Evolutionary conservation across 2,113 vertebrate genomes (phyloP).

Genomic region (Sapayoa aenigma): DNA sequence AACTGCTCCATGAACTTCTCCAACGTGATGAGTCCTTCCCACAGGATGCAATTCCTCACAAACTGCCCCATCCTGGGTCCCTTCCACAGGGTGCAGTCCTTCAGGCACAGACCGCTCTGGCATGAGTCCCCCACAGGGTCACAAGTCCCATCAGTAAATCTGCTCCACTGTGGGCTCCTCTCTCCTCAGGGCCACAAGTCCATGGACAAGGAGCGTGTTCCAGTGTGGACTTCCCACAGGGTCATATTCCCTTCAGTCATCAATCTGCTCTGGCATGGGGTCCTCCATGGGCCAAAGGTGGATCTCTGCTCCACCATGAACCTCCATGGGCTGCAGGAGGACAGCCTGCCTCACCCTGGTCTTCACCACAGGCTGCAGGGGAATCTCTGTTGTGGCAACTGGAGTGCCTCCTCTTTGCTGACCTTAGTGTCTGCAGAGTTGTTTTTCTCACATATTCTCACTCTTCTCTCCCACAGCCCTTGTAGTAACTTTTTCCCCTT

Average conservation of each 20-base stretch:
- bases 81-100: background rate
- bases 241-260: background rate
- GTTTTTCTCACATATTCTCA: background rate
- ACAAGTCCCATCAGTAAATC: background rate
- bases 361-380: background rate
- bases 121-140: no score
- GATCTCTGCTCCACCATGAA: background rate
- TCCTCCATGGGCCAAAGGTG: background rate
- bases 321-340: background rate
- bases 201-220: background rate
- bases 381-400: background rate
- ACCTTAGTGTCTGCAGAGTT: background rate
- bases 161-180: background rate
- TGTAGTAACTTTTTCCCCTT: background rate
- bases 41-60: background rate
- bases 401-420: background rate
- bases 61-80: background rate
- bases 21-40: background rate
- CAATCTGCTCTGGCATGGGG: rapidly evolving
- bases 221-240: rapidly evolving
- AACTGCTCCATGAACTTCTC: background rate
- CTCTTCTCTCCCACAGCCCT: background rate
- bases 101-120: background rate
- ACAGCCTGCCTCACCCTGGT: background rate
- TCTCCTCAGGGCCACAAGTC: background rate